Evolutionary conservation across 2,888 invertebrate species (phyloP).

Genomic region (Creontiades dilutus): DNA sequence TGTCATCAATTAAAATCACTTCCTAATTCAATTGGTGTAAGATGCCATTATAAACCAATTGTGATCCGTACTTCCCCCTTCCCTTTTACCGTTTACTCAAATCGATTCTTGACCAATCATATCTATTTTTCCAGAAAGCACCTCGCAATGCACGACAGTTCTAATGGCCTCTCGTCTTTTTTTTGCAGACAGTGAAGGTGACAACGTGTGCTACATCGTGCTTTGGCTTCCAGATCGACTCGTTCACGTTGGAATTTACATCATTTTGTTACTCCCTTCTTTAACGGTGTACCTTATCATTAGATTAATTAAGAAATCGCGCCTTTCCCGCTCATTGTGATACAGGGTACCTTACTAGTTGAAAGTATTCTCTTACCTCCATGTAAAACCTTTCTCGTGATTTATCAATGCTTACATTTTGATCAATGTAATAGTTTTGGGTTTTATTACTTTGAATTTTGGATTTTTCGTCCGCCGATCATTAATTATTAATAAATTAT

Average conservation of each 20-base stretch:
- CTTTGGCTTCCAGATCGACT: constrained; percentile 89
- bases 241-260: constrained; percentile 82
- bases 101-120: no score
- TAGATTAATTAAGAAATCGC: not conserved
- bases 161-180: no score
- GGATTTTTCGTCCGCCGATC: not conserved
- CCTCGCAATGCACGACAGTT: no score
- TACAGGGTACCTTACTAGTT: constrained; percentile 37
- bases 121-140: no score
- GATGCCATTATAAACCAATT: no score
- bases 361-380: constrained; percentile 11
- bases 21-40: no score
- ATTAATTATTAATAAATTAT: not conserved
- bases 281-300: constrained; percentile 26
- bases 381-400: not conserved
- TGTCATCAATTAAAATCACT: no score
- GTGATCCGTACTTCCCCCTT: no score
- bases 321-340: constrained; percentile 45
- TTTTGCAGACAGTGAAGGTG: constrained; percentile 82
- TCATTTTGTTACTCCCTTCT: constrained; percentile 76
- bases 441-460: not conserved
- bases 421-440: not conserved
- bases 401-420: not conserved
- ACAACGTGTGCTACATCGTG: constrained; percentile 84
- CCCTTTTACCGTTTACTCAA: no score